Conservation (phyloP, 1,140 invertebrate genomes). For the Macrotrachela quadricornifera region DNA sequence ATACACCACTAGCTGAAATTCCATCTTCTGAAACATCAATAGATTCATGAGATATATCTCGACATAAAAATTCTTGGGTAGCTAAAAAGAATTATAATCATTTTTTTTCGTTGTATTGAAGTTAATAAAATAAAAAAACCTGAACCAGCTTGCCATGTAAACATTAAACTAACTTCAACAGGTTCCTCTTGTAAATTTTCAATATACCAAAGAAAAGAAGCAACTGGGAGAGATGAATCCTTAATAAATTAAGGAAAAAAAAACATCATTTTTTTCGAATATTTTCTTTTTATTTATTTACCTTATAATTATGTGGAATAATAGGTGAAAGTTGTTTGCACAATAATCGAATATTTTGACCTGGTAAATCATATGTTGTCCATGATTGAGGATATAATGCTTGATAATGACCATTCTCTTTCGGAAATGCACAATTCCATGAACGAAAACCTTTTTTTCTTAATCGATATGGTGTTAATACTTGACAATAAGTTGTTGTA, state of each 20-base stretch:
- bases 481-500: constrained; percentile 59
- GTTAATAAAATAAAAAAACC: constrained; percentile 1
- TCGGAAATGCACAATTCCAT: constrained; percentile 47
- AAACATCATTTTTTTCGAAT: too few relatives aligned
- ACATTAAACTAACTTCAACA: constrained; percentile 55
- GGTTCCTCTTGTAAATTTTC: constrained; percentile 47
- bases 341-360: constrained; percentile 49
- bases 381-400: constrained; percentile 69
- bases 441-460: constrained; percentile 36
- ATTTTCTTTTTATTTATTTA: too few relatives aligned
- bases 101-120: too few relatives aligned
- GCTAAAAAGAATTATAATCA: too few relatives aligned
- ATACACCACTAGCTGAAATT: constrained; percentile 6
- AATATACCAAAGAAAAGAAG: constrained; percentile 64
- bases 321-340: constrained; percentile 72
- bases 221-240: constrained; percentile 62
- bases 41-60: too few relatives aligned
- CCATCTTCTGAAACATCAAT: constrained; percentile 32
- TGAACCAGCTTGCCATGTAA: constrained; percentile 49
- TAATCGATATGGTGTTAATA: constrained; percentile 42
- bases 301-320: constrained; percentile 42
- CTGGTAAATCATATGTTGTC: constrained; percentile 62
- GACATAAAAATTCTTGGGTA: too few relatives aligned
- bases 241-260: constrained; percentile 14
- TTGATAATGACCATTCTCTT: constrained; percentile 50